Conservation (phyloP, 2,888 invertebrate species). For the Lepidocyrtoides sp. region DNA sequence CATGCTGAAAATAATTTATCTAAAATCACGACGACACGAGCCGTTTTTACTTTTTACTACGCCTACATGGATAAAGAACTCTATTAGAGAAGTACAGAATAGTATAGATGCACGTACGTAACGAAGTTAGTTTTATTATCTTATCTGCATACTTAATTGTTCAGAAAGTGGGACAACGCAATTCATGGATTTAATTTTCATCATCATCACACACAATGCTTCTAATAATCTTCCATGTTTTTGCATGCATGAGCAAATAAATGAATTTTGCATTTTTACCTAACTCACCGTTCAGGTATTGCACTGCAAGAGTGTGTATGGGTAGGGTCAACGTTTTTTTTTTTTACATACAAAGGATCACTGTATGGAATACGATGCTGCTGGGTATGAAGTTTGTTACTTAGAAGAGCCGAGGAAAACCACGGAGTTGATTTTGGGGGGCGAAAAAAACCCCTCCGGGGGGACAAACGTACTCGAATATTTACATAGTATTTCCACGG, state of each 20-base stretch:
- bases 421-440: no score
- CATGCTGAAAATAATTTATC: background rate
- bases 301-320: no score
- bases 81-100: background rate
- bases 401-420: no score
- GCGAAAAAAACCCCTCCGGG: no score
- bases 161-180: slow-evolving; percentile 69
- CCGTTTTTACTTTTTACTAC: slow-evolving; percentile 54
- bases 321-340: no score
- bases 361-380: no score
- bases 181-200: slow-evolving; percentile 68
- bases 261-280: no score
- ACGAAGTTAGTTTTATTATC: slow-evolving; percentile 65
- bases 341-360: no score
- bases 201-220: background rate
- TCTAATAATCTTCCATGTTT: slow-evolving; percentile 45
- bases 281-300: no score
- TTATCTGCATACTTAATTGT: slow-evolving; percentile 71
- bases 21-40: background rate
- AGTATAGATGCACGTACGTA: slow-evolving; percentile 4
- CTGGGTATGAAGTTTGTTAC: no score
- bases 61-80: slow-evolving; percentile 48
- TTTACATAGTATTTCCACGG: no score
- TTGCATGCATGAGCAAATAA: background rate
- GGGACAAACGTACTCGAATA: no score